These are phyloP conservation scores for Echinometra lucunter DNA, from an alignment of 53 echinoderm and acorn worm species.

Conservation along the genomic window DNA sequence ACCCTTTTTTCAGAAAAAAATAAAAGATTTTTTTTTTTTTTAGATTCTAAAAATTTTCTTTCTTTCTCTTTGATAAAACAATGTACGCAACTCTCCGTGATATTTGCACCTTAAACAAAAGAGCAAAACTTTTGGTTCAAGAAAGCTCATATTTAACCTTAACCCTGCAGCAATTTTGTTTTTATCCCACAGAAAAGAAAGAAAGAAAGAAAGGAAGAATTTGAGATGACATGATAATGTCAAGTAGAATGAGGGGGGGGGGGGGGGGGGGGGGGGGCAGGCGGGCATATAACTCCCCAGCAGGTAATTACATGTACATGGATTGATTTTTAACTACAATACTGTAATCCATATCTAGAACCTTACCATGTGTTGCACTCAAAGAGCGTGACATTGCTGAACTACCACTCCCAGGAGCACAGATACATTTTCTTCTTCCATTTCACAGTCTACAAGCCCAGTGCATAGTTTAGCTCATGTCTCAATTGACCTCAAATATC, in stretches of 20 bases:
- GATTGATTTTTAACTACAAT: neutral
- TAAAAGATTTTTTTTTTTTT: too few species aligned
- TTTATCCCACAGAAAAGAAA: too few species aligned
- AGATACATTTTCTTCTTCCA: too few species aligned
- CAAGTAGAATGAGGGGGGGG: neutral
- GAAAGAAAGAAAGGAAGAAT: too few species aligned
- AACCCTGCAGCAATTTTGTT: neutral
- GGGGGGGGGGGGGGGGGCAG: too few species aligned
- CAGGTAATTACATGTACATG: neutral
- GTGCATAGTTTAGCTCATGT: too few species aligned
- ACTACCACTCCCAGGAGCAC: neutral
- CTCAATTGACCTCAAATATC: too few species aligned
- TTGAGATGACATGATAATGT: neutral
- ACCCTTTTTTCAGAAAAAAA: too few species aligned
- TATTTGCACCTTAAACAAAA: neutral
- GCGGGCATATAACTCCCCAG: neutral
- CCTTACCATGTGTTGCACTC: neutral
- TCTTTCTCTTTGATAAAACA: neutral
- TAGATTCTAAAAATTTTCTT: too few species aligned
- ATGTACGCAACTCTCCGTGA: neutral
- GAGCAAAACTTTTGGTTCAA: neutral
- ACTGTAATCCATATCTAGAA: neutral
- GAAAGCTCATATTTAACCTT: neutral
- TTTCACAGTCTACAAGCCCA: too few species aligned
- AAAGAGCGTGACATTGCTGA: neutral